Base-by-base conservation (phyloP, 2,888 invertebrate genomes). In the Laothoe populi region DNA sequence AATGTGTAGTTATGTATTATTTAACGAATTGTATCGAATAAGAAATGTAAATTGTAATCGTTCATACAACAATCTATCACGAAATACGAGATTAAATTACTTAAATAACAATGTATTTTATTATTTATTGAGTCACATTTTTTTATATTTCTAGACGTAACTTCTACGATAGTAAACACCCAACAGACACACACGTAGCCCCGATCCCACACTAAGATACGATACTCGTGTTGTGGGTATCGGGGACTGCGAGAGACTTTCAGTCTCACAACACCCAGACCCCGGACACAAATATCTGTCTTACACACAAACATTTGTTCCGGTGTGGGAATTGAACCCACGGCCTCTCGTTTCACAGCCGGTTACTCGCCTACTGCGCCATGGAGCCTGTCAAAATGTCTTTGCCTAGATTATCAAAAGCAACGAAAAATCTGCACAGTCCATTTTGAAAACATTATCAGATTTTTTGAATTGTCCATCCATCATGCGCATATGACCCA, bases 41-140 rank as follows among this genome's bases (percentile, higher is more conserved):
- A 87, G 82, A 82, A 70, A 79, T 92, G 89, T 92, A 90, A 78
- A 92, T 90, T 90, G 82, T 92, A 91, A 90, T 87, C 87, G 80
- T 87, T 88, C 82, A 86, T 83, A 74, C 84, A 82, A 82, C 83
- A 86, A 86, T 80, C 35, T 86, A 86, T 87, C 83, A 87, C 79
- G 70, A 83, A 87, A 81, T 88, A 88, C 80, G 76, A 88, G 73
- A 89, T 85, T 87, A 90, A 90, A 89, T 80, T 82, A 79, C 77
- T 70, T 77, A 75, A 81, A 78, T 78, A 83, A 77, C 71, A 68
- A 68, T 57, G 57, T 38, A 13, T 72, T 62, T 70, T 80, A 81
- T 79, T 72, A 74, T 78, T 86, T 76, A 67, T 53, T 40, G 16
- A 59, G 11, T 11, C 23, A 40, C 4, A 38, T 68, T n/a, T 2